Conservation (phyloP, 2,888 invertebrate species). For the Conistra vaccinii region DNA sequence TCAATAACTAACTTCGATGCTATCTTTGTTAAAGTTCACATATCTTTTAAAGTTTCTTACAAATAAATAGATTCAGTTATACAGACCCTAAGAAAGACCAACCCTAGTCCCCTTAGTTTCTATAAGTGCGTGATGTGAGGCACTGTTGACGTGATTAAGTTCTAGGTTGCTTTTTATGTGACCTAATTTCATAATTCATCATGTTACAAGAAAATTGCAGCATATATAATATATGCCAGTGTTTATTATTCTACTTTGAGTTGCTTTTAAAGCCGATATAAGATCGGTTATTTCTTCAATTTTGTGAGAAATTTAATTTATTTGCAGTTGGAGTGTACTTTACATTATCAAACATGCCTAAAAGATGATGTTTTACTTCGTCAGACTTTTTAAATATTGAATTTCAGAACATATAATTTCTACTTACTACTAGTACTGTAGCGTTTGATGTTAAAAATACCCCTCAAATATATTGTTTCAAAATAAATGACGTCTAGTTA, state of each 20-base stretch:
- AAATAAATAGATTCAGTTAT: slow-evolving; percentile 11
- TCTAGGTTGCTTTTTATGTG: slow-evolving; percentile 70
- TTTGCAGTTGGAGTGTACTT: background rate
- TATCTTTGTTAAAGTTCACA: background rate
- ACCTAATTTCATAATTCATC: slow-evolving; percentile 67
- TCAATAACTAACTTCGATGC: background rate
- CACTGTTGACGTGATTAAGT: slow-evolving; percentile 60
- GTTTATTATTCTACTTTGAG: slow-evolving; percentile 29
- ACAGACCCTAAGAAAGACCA: slow-evolving; percentile 21
- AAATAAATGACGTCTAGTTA: slow-evolving; percentile 48
- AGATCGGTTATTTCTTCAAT: background rate
- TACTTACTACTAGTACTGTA: slow-evolving; percentile 19
- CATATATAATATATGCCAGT: slow-evolving; percentile 20
- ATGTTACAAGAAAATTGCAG: slow-evolving; percentile 55
- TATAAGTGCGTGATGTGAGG: slow-evolving; percentile 63
- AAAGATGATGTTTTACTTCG: background rate
- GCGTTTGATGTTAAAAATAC: slow-evolving; percentile 36
- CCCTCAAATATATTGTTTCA: slow-evolving; percentile 21
- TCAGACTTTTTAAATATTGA: background rate
- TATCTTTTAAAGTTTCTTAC: background rate
- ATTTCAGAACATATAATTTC: slow-evolving; percentile 8
- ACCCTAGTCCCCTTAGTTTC: slow-evolving; percentile 41
- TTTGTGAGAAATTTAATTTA: background rate
- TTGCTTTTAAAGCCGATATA: slow-evolving; percentile 1
- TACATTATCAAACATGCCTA: background rate